A percentile compares a stretch with the other conserved stretches of the same genome.
phyloP scores from a whole-genome alignment of 2,797 vertebrate species.

The Schizothorax lantsangensis region DNA sequence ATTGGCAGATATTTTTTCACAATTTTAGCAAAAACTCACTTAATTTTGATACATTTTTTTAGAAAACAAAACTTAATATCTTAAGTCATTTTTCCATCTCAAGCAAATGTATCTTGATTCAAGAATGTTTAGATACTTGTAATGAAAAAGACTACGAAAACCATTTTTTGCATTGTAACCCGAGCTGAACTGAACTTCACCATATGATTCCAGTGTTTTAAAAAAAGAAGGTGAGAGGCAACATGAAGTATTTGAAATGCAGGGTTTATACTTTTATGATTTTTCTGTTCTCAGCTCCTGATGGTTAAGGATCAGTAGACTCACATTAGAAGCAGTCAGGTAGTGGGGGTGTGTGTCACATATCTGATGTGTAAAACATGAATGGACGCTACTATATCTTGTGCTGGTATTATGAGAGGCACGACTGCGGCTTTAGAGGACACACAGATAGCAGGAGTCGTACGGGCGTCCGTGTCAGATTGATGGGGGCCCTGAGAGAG shows the following conservation, averaged over 20 bases:
- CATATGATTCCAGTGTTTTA: neutral
- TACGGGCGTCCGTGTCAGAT: conserved; percentile 52
- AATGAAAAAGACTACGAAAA: neutral
- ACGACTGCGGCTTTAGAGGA: neutral
- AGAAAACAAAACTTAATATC: too few relatives aligned
- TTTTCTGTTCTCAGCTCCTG: neutral
- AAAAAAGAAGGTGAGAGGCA: neutral
- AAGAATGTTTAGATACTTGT: neutral
- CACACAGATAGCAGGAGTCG: conserved; percentile 43
- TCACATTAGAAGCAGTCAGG: conserved; percentile 65
- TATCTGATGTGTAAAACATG: conserved; percentile 39
- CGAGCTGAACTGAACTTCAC: neutral
- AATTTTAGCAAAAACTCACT: neutral
- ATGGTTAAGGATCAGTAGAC: neutral
- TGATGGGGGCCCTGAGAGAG: conserved; percentile 72
- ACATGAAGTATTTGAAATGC: too few relatives aligned
- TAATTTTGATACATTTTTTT: too few relatives aligned
- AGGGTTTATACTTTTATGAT: neutral
- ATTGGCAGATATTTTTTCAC: too few relatives aligned
- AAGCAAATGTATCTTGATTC: too few relatives aligned
- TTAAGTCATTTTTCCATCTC: neutral
- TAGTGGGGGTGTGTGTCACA: conserved; percentile 67
- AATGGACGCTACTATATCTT: conserved; percentile 25
- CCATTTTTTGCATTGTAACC: neutral
- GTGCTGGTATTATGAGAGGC: conserved; percentile 4